These are phyloP conservation scores for Python bivittatus DNA, from an alignment of 2,113 vertebrate species.

Conservation along the genomic window DNA sequence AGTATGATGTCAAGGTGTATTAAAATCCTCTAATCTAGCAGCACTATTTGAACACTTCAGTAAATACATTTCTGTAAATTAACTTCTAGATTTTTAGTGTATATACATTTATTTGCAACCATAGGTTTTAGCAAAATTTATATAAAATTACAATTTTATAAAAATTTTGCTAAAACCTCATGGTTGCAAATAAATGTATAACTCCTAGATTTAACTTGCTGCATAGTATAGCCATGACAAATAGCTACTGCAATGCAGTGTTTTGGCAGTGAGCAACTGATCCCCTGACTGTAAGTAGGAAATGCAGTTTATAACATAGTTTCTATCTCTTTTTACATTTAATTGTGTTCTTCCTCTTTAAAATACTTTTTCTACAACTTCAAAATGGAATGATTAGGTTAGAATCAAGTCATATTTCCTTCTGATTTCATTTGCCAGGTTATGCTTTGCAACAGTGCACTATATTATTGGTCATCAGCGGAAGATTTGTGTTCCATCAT, in stretches of 20 bases:
- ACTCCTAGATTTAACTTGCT: constrained; percentile 12
- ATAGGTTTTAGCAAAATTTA: too few species aligned
- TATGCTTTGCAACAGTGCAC: background rate
- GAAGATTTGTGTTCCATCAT: constrained; percentile 5
- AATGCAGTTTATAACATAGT: background rate
- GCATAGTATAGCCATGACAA: background rate
- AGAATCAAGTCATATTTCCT: constrained; percentile 1
- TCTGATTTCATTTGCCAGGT: background rate
- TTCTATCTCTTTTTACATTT: background rate
- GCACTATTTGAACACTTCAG: background rate
- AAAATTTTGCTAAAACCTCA: too few species aligned
- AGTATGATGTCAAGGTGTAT: too few species aligned
- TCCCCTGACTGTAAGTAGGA: background rate
- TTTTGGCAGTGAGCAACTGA: background rate
- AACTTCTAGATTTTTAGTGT: too few species aligned
- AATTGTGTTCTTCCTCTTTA: constrained; percentile 4
- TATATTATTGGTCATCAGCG: background rate
- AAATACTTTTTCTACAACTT: constrained; percentile 1
- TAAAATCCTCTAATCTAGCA: background rate
- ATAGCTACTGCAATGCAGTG: background rate
- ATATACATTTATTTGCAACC: too few species aligned
- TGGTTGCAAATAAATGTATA: too few species aligned
- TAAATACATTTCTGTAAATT: background rate
- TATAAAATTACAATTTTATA: too few species aligned
- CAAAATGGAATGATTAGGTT: constrained; percentile 1